Evolutionary conservation across 1,140 invertebrate genomes (phyloP), one percentile per base, ranked within the genome.

Genomic region (Solenopsis invicta): DNA sequence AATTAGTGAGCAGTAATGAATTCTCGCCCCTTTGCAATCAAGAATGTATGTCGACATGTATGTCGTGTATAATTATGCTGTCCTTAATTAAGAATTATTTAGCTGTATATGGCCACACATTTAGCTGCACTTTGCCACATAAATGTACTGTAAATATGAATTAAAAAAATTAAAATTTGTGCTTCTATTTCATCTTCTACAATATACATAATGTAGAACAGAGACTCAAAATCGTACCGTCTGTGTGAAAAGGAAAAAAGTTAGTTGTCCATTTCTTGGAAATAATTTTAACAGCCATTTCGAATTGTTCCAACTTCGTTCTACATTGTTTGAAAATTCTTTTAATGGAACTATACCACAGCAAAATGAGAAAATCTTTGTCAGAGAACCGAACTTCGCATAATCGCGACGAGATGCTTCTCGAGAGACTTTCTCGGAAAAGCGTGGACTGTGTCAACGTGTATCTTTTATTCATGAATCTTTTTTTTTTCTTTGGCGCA

Each of bases 391-490:
- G 80, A 75, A 75, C 41, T 74, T 84, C 18, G 80, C 80, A 56
- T 72, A 75, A 84, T 84, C 54, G 80, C 69, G 69, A 84, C 54
- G 69, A 61, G 69, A 84, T 75, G 80, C 56, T 62, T 37, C 69
- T 84, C 54, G 54, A 75, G 41, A 74, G 69, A 41, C 54, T 84
- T 29, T 69, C 69, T 50, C 41, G 69, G 80, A 74, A 62, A 61
- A 84, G 80, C 29, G 48, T 48, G 45, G 69, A 75, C 41, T 61
- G 56, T 75, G 80, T 84, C 80, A 74, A 61, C 80, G 80, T 61
- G 52, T 84, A 84, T 84, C 80, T 84, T 84, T 84, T 84, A 84
- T 84, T 84, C 80, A 84, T 84, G 80, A 75, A 61, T 62, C 24
- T 81, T 71, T 59, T 72, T 67, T 80, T 66, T 45, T 54, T 67